Conservation (phyloP, 2,113 vertebrate species). For the Jacana jacana region DNA sequence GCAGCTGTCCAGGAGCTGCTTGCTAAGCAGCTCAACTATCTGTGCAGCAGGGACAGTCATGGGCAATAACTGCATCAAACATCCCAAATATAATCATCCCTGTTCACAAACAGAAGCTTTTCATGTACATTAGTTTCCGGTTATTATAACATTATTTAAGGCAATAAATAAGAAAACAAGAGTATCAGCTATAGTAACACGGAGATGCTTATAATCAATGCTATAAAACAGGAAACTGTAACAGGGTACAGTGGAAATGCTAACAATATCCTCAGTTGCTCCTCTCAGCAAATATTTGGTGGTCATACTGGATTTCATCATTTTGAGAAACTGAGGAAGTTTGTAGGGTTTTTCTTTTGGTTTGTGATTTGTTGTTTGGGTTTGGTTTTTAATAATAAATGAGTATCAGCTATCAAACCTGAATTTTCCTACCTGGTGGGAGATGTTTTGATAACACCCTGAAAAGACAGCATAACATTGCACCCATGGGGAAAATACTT, state of each 20-base stretch:
- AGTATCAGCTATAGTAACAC: neutral
- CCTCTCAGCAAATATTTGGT: neutral
- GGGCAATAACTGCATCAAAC: neutral
- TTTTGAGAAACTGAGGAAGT: neutral
- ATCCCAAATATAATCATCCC: neutral
- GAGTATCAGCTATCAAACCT: neutral
- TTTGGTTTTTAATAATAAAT: neutral
- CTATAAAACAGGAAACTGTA: neutral
- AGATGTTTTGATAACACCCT: neutral
- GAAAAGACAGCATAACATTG: neutral
- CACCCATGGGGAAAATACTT: neutral
- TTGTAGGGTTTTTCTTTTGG: neutral
- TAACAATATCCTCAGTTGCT: neutral
- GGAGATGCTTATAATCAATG: neutral
- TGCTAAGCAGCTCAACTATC: neutral
- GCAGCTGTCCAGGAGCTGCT: neutral
- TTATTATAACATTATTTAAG: neutral
- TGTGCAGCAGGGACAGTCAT: neutral
- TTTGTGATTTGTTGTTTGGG: neutral
- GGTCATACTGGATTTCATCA: neutral
- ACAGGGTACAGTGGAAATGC: neutral
- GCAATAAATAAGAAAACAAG: neutral
- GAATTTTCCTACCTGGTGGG: neutral
- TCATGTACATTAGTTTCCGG: neutral
- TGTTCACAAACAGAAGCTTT: neutral